Base-by-base conservation (phyloP, 2,797 vertebrate genomes). In the Leptodactylus fallax region DNA sequence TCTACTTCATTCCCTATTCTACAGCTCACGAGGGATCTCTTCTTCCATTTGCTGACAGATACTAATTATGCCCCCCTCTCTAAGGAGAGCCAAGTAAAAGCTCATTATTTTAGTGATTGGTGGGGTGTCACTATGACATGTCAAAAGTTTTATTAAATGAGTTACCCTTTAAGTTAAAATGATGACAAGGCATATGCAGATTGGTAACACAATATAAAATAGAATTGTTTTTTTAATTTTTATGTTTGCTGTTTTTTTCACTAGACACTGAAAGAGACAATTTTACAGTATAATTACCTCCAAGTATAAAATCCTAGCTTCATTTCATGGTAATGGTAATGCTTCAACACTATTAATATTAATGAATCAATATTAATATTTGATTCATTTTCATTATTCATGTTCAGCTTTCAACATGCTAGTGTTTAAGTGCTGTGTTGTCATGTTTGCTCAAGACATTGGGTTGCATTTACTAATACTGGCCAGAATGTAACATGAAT, bases 391-490 rank as follows among this genome's bases (percentile, higher is more conserved):
- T 74, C 21, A 65, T 79, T 79, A 79, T 55, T 76, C n/a, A 53
- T 77, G n/a, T 53, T 23, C n/a, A 85, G 61, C 61, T n/a, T 25
- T 53, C 78, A 87, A 13, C 51, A 55, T 77, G 74, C 23, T 61
- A 80, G 23, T n/a, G 67, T 16, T 55, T 23, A 58, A 71, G 10
- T 25, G 47, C 13, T 0, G 0, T 76, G 65, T 61, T 21, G 10
- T 77, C 47, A 53, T 53, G 19, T 77, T 8, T 53, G 19, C 23
- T 14, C 13, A 12, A 65, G 11, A 27, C n/a, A 67, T 67, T 27
- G 63, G n/a, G 23, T 8, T 11, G 13, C 63, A 25, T 14, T 16
- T 14, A 16, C 23, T 67, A 67, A 14, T 25, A 67, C 65, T 67
- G 12, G 23, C 65, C 65, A 67, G 65, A 67, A 67, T 14, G 25